Conservation (phyloP, 2,113 vertebrate species). For the Octodon degus region DNA sequence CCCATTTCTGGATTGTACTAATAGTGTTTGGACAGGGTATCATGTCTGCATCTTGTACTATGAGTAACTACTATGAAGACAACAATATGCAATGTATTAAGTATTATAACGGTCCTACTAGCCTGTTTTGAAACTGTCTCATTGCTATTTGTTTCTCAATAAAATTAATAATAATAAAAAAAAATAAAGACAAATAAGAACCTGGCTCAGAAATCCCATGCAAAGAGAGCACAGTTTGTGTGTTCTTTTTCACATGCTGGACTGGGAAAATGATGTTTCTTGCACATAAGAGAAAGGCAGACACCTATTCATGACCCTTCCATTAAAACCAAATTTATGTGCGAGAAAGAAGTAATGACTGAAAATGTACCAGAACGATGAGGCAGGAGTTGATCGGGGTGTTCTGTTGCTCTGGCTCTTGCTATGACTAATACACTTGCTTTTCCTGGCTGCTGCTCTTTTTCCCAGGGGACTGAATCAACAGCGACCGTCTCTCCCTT, state of each 20-base stretch:
- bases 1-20: too few relatives aligned
- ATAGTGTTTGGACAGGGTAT: too few relatives aligned
- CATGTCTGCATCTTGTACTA: too few relatives aligned
- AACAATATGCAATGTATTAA: too few relatives aligned
- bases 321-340: conserved; percentile 71
- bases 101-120: too few relatives aligned
- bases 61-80: too few relatives aligned
- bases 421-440: conserved; percentile 61
- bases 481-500: background rate
- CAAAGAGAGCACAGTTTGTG: background rate
- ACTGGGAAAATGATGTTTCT: conserved; percentile 52
- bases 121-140: too few relatives aligned
- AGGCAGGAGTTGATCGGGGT: background rate
- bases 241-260: conserved; percentile 47
- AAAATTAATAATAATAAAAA: background rate
- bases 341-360: conserved; percentile 47
- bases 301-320: conserved; percentile 32
- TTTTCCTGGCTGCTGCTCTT: background rate
- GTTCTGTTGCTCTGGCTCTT: conserved; percentile 1
- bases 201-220: background rate
- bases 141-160: too few relatives aligned
- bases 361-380: conserved; percentile 67
- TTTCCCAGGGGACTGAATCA: conserved; percentile 1
- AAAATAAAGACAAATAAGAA: background rate
- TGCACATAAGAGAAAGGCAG: conserved; percentile 52